A percentile compares a stretch with the other conserved stretches of the same genome.
phyloP scores from a whole-genome alignment of 1,140 invertebrate species.

The Bombus superbus region DNA sequence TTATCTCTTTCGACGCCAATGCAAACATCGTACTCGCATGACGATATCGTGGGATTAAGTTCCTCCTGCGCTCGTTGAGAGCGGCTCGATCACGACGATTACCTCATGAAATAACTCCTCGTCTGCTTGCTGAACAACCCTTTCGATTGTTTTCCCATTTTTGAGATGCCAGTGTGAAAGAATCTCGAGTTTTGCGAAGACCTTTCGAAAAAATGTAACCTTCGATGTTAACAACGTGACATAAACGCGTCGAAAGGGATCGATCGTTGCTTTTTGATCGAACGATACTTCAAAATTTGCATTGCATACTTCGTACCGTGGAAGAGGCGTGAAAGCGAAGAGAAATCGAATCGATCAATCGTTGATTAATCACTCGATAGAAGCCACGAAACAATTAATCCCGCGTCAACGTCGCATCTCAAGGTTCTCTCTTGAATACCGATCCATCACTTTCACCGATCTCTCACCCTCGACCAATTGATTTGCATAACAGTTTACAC shows the following conservation, averaged over 20 bases:
- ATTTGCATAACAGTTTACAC: slow-evolving; percentile 80
- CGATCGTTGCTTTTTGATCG: not conserved
- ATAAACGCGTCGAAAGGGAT: not conserved
- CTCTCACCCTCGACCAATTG: slow-evolving; percentile 69
- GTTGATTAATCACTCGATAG: not conserved
- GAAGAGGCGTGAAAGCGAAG: not conserved
- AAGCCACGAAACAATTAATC: slow-evolving; percentile 7
- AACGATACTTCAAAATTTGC: not conserved
- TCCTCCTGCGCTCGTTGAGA: not conserved
- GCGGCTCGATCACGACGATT: slow-evolving; percentile 24
- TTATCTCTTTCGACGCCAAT: slow-evolving; percentile 6
- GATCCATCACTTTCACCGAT: slow-evolving; percentile 46
- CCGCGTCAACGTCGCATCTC: slow-evolving; percentile 8
- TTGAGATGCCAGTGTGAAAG: not conserved
- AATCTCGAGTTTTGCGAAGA: not conserved
- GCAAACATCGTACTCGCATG: slow-evolving; percentile 29
- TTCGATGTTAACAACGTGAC: not conserved
- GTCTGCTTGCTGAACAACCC: slow-evolving; percentile 64
- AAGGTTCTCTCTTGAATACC: not conserved
- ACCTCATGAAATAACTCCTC: slow-evolving; percentile 73
- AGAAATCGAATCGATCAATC: not conserved
- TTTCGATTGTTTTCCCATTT: slow-evolving; percentile 61
- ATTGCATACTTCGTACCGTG: slow-evolving; percentile 10
- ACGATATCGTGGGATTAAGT: not conserved
- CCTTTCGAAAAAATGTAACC: not conserved